Base-by-base conservation (phyloP, 2,797 vertebrate genomes). In the Muscicapa striata region DNA sequence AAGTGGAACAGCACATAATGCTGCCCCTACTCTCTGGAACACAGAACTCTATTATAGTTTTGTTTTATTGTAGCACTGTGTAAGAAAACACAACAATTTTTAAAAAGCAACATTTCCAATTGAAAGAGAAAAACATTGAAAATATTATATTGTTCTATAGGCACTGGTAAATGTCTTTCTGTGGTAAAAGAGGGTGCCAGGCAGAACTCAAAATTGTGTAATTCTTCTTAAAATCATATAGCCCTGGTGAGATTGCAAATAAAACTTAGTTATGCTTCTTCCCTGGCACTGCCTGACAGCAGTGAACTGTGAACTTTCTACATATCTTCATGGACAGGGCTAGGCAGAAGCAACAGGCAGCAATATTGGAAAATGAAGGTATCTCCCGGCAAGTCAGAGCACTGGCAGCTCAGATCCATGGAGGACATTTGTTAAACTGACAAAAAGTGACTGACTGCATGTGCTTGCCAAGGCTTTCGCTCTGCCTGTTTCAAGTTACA, bases 81-180 rank as follows among this genome's bases (percentile, higher is more conserved):
- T 81, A 89, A 54, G 83, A 96, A 96, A 95, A 96, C 67, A 75
- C 34, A 88, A 88, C 58, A 24, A 77, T 94, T 95, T 85, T 69
- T 16, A 93, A 97, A 97, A 94, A 94, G 21, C 90, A 94, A 95
- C 93, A 92, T 94, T 97, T 94, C 90, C 89, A 93, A 84, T 51
- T 80, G 68, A 75, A 93, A 95, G 36, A 49, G 78, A 90, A 95
- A 81, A 95, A 88, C 70, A 92, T 83, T 94, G 92, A 81, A 96
- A 97, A 95, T 86, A 88, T 38, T 75, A 57, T 95, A 95, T 52
- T 94, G 82, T 75, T 95, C 85, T 69, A 57, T 67, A 97, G 95
- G 96, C 88, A 91, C 86, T 78, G 95, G 73, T 75, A 81, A 94
- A 93, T 69, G 63, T 91, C 95, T 52, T 84, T 41, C 89, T 78